Conservation (phyloP, 2,888 invertebrate species). For the Agonopterix heracliana region DNA sequence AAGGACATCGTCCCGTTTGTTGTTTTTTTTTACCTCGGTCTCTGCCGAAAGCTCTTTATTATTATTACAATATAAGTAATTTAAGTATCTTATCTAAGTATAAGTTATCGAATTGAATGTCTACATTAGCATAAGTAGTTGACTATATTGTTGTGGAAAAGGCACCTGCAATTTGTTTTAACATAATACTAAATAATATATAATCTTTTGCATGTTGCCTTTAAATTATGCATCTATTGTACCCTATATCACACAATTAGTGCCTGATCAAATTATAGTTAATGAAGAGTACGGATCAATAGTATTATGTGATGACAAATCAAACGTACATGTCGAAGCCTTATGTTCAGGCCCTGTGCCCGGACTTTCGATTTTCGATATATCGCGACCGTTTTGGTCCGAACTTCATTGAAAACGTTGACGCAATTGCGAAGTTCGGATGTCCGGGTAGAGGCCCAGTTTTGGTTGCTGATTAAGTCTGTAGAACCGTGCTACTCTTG, state of each 20-base stretch:
- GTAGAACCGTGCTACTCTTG: slow-evolving; percentile 21
- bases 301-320: slow-evolving; percentile 4
- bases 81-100: background rate
- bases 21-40: background rate
- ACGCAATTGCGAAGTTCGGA: too few species aligned
- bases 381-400: too few species aligned
- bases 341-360: too few species aligned
- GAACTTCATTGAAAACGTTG: too few species aligned
- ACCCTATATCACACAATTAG: background rate
- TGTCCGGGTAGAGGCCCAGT: too few species aligned
- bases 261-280: slow-evolving; percentile 12
- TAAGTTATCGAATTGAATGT: background rate
- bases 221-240: background rate
- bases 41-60: background rate
- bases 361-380: too few species aligned
- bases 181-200: background rate
- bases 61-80: background rate
- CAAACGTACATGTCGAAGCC: slow-evolving; percentile 2
- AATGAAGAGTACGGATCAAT: slow-evolving; percentile 4
- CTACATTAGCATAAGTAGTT: slow-evolving; percentile 8
- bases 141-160: slow-evolving; percentile 9
- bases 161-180: slow-evolving; percentile 10
- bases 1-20: background rate
- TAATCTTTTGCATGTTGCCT: background rate
- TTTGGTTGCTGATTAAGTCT: slow-evolving; percentile 23